Evolutionary conservation across 2,888 invertebrate species (phyloP).

Genomic region (Tineola bisselliella): DNA sequence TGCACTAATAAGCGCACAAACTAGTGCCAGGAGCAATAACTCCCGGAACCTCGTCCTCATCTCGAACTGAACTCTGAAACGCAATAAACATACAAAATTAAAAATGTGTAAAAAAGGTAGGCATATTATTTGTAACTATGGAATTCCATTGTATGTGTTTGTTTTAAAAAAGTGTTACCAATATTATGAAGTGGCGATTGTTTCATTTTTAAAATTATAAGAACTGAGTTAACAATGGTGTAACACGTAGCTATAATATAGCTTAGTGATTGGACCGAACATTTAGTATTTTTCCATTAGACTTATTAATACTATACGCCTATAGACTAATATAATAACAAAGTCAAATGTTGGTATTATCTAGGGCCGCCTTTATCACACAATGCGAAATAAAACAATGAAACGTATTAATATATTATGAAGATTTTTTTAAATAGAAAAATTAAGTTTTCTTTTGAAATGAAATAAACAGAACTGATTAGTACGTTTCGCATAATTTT

Average conservation of each 20-base stretch:
- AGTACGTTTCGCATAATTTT: no score
- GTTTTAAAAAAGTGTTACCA: neutral
- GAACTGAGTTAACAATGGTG: constrained; percentile 2
- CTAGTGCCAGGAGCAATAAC: constrained; percentile 59
- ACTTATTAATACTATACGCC: no score
- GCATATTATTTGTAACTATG: neutral
- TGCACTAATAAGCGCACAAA: constrained; percentile 48
- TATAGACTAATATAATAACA: no score
- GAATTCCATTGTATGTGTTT: neutral
- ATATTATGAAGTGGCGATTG: neutral
- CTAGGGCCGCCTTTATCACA: neutral
- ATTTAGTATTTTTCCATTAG: neutral
- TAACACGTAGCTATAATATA: neutral
- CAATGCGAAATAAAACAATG: neutral
- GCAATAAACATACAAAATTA: constrained; percentile 16
- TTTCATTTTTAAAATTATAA: neutral
- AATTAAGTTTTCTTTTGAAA: no score
- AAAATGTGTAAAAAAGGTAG: neutral
- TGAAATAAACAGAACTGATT: no score
- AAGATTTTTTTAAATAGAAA: no score
- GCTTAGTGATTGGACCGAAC: neutral
- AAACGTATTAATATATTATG: no score
- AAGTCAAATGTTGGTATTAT: neutral
- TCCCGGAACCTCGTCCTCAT: constrained; percentile 63
- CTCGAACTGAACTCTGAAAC: constrained; percentile 61